Percentiles rank a stretch among this genome's conserved stretches.
Conservation (phyloP, 2,797 vertebrate genomes). For the Botia almorhae region DNA sequence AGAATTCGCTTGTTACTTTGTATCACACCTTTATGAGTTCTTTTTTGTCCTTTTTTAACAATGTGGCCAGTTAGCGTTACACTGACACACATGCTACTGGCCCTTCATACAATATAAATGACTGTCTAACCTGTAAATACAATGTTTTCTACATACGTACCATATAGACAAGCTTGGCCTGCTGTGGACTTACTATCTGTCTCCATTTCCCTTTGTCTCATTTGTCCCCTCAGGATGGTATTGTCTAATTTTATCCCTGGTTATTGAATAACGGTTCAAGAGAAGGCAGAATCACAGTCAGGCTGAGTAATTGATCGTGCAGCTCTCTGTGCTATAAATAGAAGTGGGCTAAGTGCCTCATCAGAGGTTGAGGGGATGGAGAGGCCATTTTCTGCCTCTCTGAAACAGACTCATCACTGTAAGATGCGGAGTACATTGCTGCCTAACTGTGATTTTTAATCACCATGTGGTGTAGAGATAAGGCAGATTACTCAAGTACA, state of each 20-base stretch:
- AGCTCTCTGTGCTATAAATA: conserved; percentile 51
- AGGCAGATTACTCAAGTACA: too few species aligned
- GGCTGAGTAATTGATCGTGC: conserved; percentile 55
- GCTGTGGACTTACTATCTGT: neutral
- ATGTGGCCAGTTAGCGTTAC: too few species aligned
- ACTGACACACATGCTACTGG: too few species aligned
- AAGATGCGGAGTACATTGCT: too few species aligned
- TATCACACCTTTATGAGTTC: too few species aligned
- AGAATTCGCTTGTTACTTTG: too few species aligned
- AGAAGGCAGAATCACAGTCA: conserved; percentile 53
- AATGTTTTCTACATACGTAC: too few species aligned
- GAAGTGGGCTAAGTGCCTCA: conserved; percentile 49
- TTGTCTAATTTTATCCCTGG: conserved; percentile 55
- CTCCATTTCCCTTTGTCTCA: conserved; percentile 21
- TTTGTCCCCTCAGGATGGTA: conserved; percentile 26
- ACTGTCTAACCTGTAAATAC: too few species aligned
- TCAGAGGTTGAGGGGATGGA: conserved; percentile 31
- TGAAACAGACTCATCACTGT: neutral
- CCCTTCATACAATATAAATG: too few species aligned
- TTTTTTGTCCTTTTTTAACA: too few species aligned
- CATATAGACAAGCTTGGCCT: neutral
- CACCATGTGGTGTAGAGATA: neutral
- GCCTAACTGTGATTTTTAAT: neutral
- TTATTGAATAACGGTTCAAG: too few species aligned
- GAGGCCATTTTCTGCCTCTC: neutral